phyloP scores from a whole-genome alignment of 1,140 invertebrate species.

The Scaptomyza montana region DNA sequence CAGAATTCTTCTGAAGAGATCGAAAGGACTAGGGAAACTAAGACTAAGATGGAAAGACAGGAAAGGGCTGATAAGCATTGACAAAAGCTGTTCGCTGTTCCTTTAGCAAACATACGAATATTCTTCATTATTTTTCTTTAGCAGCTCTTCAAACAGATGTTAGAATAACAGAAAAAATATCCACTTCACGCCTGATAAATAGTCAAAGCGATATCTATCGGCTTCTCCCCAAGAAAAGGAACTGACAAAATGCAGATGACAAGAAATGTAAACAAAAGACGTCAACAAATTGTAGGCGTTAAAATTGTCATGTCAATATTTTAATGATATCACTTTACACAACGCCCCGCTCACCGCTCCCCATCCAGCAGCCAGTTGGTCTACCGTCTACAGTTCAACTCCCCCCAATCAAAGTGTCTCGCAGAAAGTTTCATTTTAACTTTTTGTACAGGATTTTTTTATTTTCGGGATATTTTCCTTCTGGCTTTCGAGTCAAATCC shows the following conservation, averaged over 20 bases:
- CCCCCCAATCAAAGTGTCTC: constrained; percentile 30
- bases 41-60: too few species aligned
- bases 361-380: background rate
- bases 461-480: constrained; percentile 23
- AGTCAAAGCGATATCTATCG: too few species aligned
- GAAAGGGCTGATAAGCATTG: too few species aligned
- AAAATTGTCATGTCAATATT: constrained; percentile 82
- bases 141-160: background rate
- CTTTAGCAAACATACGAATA: background rate
- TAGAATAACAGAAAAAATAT: background rate
- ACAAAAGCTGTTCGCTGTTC: too few species aligned
- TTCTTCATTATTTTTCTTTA: background rate
- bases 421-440: constrained; percentile 72
- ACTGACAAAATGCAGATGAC: background rate
- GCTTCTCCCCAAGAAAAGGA: background rate
- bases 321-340: constrained; percentile 82
- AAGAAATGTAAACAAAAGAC: constrained; percentile 45
- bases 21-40: too few species aligned
- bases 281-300: constrained; percentile 76
- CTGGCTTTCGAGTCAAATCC: constrained; percentile 29
- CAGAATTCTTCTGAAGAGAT: too few species aligned
- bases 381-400: constrained; percentile 8
- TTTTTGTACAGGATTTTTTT: constrained; percentile 51
- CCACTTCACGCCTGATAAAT: background rate
- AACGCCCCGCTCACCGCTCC: background rate